A percentile compares a stretch with the other conserved stretches of the same genome.
Evolutionary conservation across 2,797 vertebrate genomes (phyloP).

Genomic region (Natrix natrix): DNA sequence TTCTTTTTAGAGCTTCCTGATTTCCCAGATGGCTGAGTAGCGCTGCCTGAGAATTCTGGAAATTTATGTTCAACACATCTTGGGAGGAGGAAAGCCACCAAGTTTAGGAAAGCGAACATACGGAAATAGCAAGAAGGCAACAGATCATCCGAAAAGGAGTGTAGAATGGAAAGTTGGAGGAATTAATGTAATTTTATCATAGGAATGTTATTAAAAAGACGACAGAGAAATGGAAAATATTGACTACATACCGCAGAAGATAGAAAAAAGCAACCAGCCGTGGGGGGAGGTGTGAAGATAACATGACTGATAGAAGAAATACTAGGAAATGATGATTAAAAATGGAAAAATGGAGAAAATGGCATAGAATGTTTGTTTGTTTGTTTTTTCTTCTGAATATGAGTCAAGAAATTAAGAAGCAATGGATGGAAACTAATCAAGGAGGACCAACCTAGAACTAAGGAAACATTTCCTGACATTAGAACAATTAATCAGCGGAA

Average conservation of each 20-base stretch:
- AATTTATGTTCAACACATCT: neutral
- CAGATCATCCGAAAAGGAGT: neutral
- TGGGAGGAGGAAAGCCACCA: neutral
- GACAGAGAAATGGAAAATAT: neutral
- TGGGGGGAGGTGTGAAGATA: neutral
- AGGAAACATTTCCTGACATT: neutral
- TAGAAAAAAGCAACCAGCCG: neutral
- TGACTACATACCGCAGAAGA: neutral
- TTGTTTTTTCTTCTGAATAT: neutral
- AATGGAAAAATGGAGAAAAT: neutral
- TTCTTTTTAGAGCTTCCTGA: neutral
- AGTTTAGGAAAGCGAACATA: neutral
- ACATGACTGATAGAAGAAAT: neutral
- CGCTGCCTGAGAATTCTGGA: neutral
- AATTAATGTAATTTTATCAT: neutral
- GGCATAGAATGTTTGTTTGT: neutral
- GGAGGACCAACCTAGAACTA: neutral
- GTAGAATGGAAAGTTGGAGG: neutral
- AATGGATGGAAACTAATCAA: neutral
- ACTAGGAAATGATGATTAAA: neutral
- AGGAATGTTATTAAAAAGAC: neutral
- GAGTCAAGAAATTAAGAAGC: neutral
- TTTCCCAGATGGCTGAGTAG: neutral
- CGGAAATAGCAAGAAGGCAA: neutral
- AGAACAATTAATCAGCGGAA: no score